These are phyloP conservation scores for Phoxinus phoxinus DNA, from an alignment of 2,113 vertebrate genomes.

Conservation along the genomic window DNA sequence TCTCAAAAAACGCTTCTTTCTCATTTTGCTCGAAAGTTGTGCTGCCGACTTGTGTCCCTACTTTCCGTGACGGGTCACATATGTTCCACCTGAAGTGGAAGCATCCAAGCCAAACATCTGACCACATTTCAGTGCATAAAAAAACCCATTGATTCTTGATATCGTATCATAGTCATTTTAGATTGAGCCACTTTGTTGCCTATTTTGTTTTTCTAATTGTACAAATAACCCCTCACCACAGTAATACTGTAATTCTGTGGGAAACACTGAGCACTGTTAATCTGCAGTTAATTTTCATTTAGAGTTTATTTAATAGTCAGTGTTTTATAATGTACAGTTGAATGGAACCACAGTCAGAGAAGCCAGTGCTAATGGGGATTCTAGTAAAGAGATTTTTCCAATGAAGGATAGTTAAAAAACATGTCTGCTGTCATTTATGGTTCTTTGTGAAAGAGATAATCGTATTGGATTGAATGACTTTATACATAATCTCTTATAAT, in stretches of 20 bases:
- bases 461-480: not conserved
- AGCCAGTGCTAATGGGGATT: constrained; percentile 3
- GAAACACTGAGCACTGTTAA: constrained; percentile 8
- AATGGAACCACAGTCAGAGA: constrained; percentile 7
- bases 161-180: constrained; percentile 10
- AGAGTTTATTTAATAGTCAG: constrained; percentile 7
- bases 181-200: constrained; percentile 7
- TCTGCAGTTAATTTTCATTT: constrained; percentile 2
- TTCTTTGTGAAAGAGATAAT: constrained; percentile 3
- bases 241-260: too few species aligned
- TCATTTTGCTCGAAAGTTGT: too few species aligned
- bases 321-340: constrained; percentile 9
- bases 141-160: not conserved
- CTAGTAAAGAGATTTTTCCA: constrained; percentile 7
- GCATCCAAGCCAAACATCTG: not conserved
- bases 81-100: too few species aligned
- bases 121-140: constrained; percentile 2
- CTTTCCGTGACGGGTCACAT: too few species aligned
- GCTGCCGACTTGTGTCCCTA: too few species aligned
- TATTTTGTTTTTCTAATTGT: not conserved
- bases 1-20: too few species aligned
- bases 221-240: not conserved
- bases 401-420: constrained; percentile 9
- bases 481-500: not conserved
- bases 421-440: not conserved